Evolutionary conservation across 1,140 invertebrate species (phyloP), one percentile per base, ranked within the genome.

Genomic region (Dreissena rostriformis): DNA sequence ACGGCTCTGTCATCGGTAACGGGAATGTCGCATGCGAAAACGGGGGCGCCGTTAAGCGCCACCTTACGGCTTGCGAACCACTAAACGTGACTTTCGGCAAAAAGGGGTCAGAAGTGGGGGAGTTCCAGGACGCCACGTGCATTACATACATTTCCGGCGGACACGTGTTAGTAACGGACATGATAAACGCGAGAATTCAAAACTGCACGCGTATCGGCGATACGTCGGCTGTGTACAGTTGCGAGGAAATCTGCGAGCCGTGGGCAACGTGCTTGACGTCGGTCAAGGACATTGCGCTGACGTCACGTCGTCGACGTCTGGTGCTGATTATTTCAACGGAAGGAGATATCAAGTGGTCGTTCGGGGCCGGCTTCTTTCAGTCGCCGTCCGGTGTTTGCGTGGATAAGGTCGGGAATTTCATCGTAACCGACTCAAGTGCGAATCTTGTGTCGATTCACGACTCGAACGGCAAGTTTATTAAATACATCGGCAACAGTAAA

Each of bases 41-140:
- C 10, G 28, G 53, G 15, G 28, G 61, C n/a, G 14, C 29, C 51
- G n/a, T 28, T 1, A 67, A 78, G n/a, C 61, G 10, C 15, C 19
- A 52, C n/a, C 2, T 24, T 7, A 65, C 19, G 15, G 52, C 39
- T 26, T 65, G 57, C 66, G 65, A 78, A 19, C 39, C 61, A 7
- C 11, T 55, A 55, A 15, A 51, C 22, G 14, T 73, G 55, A 49
- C 76, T 15, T 87, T 85, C 67, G 86, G 82, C 17, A 81, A 73
- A 22, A 78, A 78, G 53, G 86, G 86, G 7, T 76, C 70, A 17
- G 71, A 66, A 0, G 14, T 67, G 24, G 88, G 88, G n/a, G 52
- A 86, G 28, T 83, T 89, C 39, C 84, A 86, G 39, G 85, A 89
- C 52, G 86, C 85, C 5, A 86, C 86, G 15, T 77, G 78, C 26